phyloP scores from a whole-genome alignment of 2,888 invertebrate species.

The Lasioglossum pauxillum region DNA sequence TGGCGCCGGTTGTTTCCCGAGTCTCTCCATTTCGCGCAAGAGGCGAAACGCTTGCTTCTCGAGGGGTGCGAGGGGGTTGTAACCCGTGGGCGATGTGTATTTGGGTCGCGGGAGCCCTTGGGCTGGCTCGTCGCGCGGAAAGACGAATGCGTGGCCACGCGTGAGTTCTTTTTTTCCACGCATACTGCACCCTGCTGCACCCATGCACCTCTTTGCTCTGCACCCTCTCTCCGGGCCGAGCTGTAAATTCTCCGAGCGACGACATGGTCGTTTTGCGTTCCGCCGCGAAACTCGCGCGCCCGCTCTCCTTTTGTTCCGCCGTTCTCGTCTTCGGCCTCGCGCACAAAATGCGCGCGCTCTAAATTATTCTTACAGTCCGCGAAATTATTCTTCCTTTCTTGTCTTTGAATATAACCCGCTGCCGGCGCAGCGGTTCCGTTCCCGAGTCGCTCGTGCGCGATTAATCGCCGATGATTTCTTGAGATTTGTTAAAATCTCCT shows the following conservation, averaged over 20 bases:
- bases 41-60: slow-evolving; percentile 39
- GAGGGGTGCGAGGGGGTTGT: slow-evolving; percentile 21
- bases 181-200: slow-evolving; percentile 13
- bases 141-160: slow-evolving; percentile 57
- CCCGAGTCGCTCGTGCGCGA: background rate
- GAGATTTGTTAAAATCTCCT: too few species aligned
- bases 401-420: background rate
- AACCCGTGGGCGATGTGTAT: slow-evolving; percentile 46
- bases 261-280: slow-evolving; percentile 44
- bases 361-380: slow-evolving; percentile 37
- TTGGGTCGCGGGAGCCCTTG: slow-evolving; percentile 62
- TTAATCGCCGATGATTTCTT: slow-evolving; percentile 35
- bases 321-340: slow-evolving; percentile 13
- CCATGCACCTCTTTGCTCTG: background rate
- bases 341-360: background rate
- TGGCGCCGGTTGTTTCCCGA: slow-evolving; percentile 46
- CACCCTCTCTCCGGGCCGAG: slow-evolving; percentile 39
- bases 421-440: background rate
- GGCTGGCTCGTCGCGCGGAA: slow-evolving; percentile 43
- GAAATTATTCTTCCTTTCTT: slow-evolving; percentile 27
- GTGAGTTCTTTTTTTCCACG: slow-evolving; percentile 46
- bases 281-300: slow-evolving; percentile 28
- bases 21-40: slow-evolving; percentile 41
- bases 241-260: slow-evolving; percentile 59
- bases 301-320: slow-evolving; percentile 50